A percentile compares a stretch with the other conserved stretches of the same genome.
Conservation (phyloP, 2,888 invertebrate species). For the Lycaena phlaeas region DNA sequence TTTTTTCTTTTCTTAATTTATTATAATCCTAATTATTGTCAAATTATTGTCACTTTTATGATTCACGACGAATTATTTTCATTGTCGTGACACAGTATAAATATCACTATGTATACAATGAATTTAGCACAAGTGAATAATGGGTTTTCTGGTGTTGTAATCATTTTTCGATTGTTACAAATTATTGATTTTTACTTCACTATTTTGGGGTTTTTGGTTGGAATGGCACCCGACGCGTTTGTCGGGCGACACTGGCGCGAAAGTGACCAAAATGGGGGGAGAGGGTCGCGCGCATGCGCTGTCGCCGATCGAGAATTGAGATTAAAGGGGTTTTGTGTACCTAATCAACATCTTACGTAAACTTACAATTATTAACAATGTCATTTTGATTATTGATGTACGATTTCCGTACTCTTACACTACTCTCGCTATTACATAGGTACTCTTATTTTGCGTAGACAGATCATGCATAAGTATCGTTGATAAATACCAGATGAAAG, state of each 20-base stretch:
- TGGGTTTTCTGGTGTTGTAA: background rate
- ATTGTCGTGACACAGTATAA: constrained; percentile 55
- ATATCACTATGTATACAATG: background rate
- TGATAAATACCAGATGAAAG: too few relatives aligned
- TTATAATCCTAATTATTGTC: constrained; percentile 17
- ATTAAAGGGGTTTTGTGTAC: constrained; percentile 20
- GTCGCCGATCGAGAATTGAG: constrained; percentile 10
- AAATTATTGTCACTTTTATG: constrained; percentile 17
- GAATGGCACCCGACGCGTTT: constrained; percentile 27
- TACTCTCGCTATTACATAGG: too few relatives aligned
- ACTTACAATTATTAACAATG: constrained; percentile 1
- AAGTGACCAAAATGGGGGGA: constrained; percentile 29
- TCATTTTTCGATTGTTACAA: constrained; percentile 12
- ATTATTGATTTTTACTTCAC: constrained; percentile 20
- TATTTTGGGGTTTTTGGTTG: constrained; percentile 18
- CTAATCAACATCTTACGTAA: constrained; percentile 8
- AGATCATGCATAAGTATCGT: too few relatives aligned
- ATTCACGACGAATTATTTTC: constrained; percentile 41
- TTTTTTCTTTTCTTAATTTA: constrained; percentile 24
- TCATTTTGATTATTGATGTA: too few relatives aligned
- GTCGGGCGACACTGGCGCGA: constrained; percentile 46
- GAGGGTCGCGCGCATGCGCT: constrained; percentile 47
- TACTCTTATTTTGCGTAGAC: too few relatives aligned
- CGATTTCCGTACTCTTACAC: too few relatives aligned
- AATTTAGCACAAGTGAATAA: background rate